phyloP scores from a whole-genome alignment of 92 coral and sea anemone species.

The Porites cylindrica region DNA sequence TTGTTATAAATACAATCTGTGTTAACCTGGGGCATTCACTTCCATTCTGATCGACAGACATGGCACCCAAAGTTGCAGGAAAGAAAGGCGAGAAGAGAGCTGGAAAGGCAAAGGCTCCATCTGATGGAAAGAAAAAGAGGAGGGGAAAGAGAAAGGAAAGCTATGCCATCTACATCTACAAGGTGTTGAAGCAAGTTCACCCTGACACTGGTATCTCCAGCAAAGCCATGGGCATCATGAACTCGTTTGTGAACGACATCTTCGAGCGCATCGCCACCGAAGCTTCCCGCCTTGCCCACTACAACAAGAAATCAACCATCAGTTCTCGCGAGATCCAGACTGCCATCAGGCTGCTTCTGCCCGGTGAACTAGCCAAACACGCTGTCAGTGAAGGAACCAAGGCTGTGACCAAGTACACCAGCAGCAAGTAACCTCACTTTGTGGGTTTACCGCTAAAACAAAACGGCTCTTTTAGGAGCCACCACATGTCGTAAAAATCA shows the following conservation, averaged over 20 bases:
- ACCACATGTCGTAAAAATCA: too few relatives aligned
- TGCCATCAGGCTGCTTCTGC: conserved; percentile 76
- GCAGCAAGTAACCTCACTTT: conserved; percentile 88
- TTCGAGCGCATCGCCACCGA: conserved; percentile 95
- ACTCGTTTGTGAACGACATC: conserved; percentile 89
- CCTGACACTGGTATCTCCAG: conserved; percentile 93
- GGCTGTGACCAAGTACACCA: conserved; percentile 98
- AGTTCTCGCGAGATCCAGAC: conserved; percentile 94
- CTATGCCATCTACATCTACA: conserved; percentile 80
- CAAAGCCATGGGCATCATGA: conserved; percentile 97
- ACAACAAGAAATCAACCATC: conserved; percentile 88
- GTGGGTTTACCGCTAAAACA: too few relatives aligned
- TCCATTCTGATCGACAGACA: background rate
- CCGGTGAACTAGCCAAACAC: conserved; percentile 88
- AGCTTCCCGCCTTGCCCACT: conserved; percentile 87
- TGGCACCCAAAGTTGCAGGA: conserved; percentile 8
- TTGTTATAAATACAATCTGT: background rate
- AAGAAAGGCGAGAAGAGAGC: conserved; percentile 21
- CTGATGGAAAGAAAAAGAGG: conserved; percentile 38
- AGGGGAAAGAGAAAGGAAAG: conserved; percentile 74
- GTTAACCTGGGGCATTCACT: background rate
- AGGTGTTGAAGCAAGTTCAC: conserved; percentile 33
- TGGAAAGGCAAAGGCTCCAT: conserved; percentile 4
- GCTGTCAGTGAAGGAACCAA: conserved; percentile 98
- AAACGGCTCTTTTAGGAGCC: too few relatives aligned